Evolutionary conservation across 2,113 vertebrate species (phyloP).

Genomic region (Steatornis caripensis): DNA sequence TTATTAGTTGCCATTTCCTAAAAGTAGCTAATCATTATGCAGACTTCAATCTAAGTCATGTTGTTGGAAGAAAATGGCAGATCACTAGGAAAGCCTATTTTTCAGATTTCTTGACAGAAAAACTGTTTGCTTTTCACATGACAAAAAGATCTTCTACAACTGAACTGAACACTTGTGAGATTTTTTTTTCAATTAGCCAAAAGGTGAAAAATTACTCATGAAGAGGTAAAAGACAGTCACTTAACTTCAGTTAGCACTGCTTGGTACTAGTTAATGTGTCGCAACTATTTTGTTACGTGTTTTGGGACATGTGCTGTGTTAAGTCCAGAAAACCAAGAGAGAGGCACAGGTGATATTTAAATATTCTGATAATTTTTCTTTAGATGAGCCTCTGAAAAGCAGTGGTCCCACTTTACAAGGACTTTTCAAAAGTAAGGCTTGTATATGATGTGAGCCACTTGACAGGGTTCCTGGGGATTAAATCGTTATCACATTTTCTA

Average conservation of each 20-base stretch:
- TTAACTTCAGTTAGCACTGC: not conserved
- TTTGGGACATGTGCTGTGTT: not conserved
- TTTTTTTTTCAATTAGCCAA: not conserved
- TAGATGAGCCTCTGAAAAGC: not conserved
- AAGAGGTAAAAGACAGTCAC: not conserved
- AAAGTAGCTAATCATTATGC: slow-evolving; percentile 21
- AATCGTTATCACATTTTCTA: not conserved
- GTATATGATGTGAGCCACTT: accelerated
- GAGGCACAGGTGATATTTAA: not conserved
- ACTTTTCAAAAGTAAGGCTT: not conserved
- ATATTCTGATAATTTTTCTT: not conserved
- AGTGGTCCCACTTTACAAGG: not conserved
- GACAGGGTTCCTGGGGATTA: not conserved
- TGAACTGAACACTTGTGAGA: not conserved
- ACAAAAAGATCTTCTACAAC: not conserved
- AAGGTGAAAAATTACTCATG: not conserved
- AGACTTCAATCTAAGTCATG: not conserved
- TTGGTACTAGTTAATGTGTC: not conserved
- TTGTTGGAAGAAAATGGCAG: not conserved
- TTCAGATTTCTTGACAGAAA: slow-evolving; percentile 13
- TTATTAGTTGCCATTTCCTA: not conserved
- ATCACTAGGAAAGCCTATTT: not conserved
- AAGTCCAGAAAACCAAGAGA: not conserved
- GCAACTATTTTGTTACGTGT: not conserved
- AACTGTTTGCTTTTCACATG: not conserved